Evolutionary conservation across 2,113 vertebrate species (phyloP).

Genomic region (Ciconia stormi): DNA sequence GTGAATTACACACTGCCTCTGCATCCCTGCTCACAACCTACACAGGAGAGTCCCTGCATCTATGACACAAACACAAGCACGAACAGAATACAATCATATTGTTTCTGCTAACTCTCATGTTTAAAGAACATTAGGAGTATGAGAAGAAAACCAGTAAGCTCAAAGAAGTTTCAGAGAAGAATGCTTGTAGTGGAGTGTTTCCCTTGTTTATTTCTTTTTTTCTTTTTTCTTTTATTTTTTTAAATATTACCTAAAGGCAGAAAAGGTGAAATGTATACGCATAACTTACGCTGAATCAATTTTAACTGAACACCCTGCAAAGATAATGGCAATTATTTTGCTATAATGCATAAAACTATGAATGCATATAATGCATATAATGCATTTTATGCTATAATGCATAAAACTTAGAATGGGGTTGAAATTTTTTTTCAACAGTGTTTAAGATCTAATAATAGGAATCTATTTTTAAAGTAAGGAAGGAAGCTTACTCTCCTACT

Average conservation of each 20-base stretch:
- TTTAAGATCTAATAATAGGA: background rate
- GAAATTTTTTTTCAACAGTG: background rate
- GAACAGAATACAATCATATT: background rate
- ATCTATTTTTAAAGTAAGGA: background rate
- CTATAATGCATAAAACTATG: background rate
- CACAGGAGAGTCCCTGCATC: background rate
- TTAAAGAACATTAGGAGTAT: background rate
- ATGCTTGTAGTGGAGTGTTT: background rate
- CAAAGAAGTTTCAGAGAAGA: background rate
- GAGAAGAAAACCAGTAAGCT: background rate
- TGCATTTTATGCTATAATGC: background rate
- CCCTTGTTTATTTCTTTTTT: background rate
- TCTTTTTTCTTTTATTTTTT: background rate
- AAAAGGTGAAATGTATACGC: background rate
- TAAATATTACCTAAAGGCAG: background rate
- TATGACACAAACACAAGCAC: background rate
- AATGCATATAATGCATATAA: too few species aligned
- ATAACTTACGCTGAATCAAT: background rate
- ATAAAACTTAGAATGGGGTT: background rate
- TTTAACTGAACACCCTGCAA: background rate
- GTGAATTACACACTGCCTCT: background rate
- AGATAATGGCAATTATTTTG: background rate
- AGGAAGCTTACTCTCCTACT: background rate
- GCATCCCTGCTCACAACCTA: background rate
- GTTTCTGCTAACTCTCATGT: background rate